Evolutionary conservation across 37 sponge, comb jelly and placozoan species (phyloP), one percentile per base, ranked within the genome.

Genomic region (Agelas oroides): DNA sequence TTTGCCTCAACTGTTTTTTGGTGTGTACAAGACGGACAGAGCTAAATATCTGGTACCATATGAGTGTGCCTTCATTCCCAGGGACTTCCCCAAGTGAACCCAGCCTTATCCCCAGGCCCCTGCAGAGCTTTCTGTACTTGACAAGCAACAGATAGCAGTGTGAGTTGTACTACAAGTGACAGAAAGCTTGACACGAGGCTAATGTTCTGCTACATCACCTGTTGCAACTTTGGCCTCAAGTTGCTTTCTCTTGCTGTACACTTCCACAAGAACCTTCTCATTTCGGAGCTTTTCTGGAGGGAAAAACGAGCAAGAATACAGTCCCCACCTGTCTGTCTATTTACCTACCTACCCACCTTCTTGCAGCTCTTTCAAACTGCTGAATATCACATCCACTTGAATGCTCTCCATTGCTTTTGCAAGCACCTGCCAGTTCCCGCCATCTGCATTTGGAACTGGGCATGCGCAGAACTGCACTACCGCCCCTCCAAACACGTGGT

Each of bases 281-380:
- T 81, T 88, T 20, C 38, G n/a, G 37, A 13, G 28, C 58, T 71
- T 81, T 28, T 65, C 76, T 88, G 77, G 36, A 59, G 60, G 25
- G 63, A 61, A 23, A 27, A 61, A 23, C n/a, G n/a, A n/a, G n/a
- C n/a, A n/a, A n/a, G n/a, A n/a, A n/a, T n/a, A n/a, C n/a, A n/a
- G n/a, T n/a, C n/a, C n/a, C n/a, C n/a, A 25, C 11, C n/a, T 61
- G 23, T 53, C 5, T 21, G 27, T 54, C 16, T 38, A 11, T 73
- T 32, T 35, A 31, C 5, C 20, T 46, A 36, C 36, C 20, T 14
- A 35, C 11, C 5, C 37, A 88, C 88, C 88, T 70, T 81, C 18
- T 39, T 88, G 83, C 13, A 88, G 40, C n/a, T 88, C 88, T 56
- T 82, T 74, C 67, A 88, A 30, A 66, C 64, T 88, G 36, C 54